Base-by-base conservation (phyloP, 2,888 invertebrate genomes). In the Drosophila mulleri region DNA sequence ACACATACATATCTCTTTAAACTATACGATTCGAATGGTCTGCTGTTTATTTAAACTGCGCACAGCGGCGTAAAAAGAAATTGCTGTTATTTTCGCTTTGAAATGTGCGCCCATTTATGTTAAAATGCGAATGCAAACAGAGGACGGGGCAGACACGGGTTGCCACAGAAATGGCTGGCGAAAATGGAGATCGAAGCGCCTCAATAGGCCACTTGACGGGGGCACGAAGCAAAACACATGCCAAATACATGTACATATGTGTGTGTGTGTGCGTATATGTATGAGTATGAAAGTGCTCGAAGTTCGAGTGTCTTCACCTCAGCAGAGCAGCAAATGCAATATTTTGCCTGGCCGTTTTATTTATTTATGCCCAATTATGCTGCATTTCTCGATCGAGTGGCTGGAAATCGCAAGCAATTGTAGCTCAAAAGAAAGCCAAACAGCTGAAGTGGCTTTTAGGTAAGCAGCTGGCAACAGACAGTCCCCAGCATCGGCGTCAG, bases 311-410 rank as follows among this genome's bases (percentile, higher is more conserved):
- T 32, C 35, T 50, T 35, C 29, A 20, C 6, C 42, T 26, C 54
- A 12, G 64, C 65, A n/a, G 54, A 9, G 64, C 69, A 26, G 67
- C 39, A 72, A 65, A 67, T 85, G 78, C 81, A 70, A 83, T 77
- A 59, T 74, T 78, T 73, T 44, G 53, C 66, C 45, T 63, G 59
- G 64, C 59, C 57, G 29, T 70, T 62, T 58, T 56, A 77, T 79
- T 77, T 75, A 75, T 84, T 72, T 59, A 67, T 68, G 80, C 48
- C 58, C 82, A 81, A 78, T 83, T 86, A 73, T 76, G 83, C 42
- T 78, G 70, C 61, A 65, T 70, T 68, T 52, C 57, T 45, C 58
- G 52, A 53, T 62, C 73, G 65, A 62, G 47, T 59, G 42, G 39
- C 56, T 35, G 61, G 20, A 76, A 75, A 61, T 68, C 57, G 63